Conservation (phyloP, 2,888 invertebrate species). For the Stramonita haemastoma region DNA sequence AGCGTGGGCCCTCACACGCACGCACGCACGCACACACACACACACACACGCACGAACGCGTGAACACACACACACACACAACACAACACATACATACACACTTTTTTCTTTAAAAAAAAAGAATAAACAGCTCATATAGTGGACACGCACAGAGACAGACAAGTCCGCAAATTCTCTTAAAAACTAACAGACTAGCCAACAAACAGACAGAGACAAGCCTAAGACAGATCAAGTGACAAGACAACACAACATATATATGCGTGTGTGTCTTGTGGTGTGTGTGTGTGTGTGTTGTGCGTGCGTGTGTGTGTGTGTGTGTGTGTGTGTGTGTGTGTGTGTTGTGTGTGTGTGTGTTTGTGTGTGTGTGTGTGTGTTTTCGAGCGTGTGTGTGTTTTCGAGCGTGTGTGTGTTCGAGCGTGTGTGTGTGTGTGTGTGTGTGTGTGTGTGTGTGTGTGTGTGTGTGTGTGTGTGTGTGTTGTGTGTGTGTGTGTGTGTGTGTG, state of each 20-base stretch:
- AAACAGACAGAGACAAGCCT: background rate
- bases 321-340: background rate
- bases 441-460: background rate
- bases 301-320: background rate
- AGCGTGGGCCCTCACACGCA: background rate
- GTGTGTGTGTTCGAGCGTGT: background rate
- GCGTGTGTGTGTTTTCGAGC: background rate
- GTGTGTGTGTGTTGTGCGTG: background rate
- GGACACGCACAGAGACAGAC: no score
- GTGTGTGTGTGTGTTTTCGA: background rate
- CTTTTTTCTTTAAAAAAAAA: no score
- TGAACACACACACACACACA: no score
- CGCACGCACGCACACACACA: background rate
- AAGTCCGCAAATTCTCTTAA: no score
- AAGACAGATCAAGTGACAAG: background rate
- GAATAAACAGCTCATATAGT: no score
- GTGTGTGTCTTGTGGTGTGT: background rate
- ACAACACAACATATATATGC: background rate
- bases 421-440: background rate
- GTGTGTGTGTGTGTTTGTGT: slow-evolving; percentile 5
- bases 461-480: background rate
- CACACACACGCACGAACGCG: background rate
- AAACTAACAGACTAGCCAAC: background rate
- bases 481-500: background rate
- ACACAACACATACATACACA: no score